phyloP scores from a whole-genome alignment of 1,140 invertebrate species.

The Pinna nobilis region DNA sequence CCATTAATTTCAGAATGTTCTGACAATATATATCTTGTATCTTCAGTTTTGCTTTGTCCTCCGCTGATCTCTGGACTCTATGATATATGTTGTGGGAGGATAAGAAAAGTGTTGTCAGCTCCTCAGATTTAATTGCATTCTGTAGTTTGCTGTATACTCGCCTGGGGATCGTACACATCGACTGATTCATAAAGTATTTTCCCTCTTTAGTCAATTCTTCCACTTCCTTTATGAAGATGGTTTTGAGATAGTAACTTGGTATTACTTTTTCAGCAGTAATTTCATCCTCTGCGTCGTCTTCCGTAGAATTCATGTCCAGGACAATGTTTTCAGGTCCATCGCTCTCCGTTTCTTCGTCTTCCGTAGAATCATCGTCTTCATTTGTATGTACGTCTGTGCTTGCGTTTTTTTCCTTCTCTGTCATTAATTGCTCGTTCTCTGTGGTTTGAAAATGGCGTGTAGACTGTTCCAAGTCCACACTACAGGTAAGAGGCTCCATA shows the following conservation, averaged over 20 bases:
- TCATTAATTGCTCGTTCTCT: neutral
- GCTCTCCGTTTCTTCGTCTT: neutral
- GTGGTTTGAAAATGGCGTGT: no score
- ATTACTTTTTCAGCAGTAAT: constrained; percentile 28
- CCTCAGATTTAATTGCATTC: neutral
- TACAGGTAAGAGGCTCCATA: constrained; percentile 25
- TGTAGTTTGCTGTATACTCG: constrained; percentile 3
- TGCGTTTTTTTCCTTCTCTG: neutral
- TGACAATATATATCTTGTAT: neutral
- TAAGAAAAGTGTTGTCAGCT: constrained; percentile 14
- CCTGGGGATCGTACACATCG: neutral
- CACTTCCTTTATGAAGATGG: constrained; percentile 23
- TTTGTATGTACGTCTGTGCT: no score
- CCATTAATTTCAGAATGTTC: neutral
- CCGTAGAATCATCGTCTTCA: neutral
- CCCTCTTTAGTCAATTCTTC: neutral
- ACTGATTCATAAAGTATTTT: neutral
- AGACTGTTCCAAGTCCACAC: neutral
- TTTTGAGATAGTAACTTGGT: constrained; percentile 24
- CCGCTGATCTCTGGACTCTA: neutral
- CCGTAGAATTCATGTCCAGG: neutral
- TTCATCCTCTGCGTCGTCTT: constrained; percentile 1
- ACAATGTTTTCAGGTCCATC: neutral
- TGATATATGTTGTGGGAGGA: neutral
- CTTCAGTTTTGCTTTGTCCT: neutral